A percentile compares a stretch with the other conserved stretches of the same genome.
Evolutionary conservation across 2,797 vertebrate genomes (phyloP).

Genomic region (Lagocephalus sceleratus): DNA sequence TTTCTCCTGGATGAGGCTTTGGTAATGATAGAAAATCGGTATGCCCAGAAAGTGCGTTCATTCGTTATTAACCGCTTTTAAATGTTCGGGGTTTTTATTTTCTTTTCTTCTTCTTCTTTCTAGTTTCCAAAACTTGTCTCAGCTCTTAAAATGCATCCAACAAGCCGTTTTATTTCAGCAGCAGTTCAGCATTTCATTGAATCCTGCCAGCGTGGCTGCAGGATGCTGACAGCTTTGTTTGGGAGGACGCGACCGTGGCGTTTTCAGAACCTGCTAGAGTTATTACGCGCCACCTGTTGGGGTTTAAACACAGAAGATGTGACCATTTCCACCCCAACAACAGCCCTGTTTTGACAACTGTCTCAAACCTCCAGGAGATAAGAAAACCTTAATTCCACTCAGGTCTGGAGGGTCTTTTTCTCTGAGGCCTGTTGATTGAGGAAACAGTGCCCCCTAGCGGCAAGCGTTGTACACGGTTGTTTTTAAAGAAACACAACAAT

Average conservation of each 20-base stretch:
- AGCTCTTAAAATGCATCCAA: conserved; percentile 12
- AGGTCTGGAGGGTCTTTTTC: neutral
- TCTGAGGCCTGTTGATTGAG: conserved; percentile 9
- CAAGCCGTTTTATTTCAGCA: no score
- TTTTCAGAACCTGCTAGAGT: conserved; percentile 14
- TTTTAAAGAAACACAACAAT: no score
- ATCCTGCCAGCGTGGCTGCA: conserved; percentile 15
- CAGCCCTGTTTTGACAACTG: no score
- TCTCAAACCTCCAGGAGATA: conserved; percentile 12
- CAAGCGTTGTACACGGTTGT: no score
- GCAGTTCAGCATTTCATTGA: conserved; percentile 15
- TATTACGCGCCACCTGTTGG: conserved; percentile 38
- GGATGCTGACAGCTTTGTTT: conserved; percentile 6
- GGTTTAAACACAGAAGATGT: conserved; percentile 33
- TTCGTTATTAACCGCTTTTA: conserved; percentile 5
- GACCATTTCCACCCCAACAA: no score
- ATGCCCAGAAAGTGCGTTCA: conserved; percentile 1
- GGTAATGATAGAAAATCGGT: neutral
- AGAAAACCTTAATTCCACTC: conserved; percentile 4
- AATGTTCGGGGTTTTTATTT: no score
- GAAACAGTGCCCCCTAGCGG: conserved; percentile 57
- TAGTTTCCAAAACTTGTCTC: conserved; percentile 18
- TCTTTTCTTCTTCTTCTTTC: no score
- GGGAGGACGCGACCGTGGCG: conserved; percentile 6
- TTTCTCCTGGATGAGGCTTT: conserved; percentile 2